phyloP scores from a whole-genome alignment of 2,797 vertebrate species.

The Podargus strigoides region DNA sequence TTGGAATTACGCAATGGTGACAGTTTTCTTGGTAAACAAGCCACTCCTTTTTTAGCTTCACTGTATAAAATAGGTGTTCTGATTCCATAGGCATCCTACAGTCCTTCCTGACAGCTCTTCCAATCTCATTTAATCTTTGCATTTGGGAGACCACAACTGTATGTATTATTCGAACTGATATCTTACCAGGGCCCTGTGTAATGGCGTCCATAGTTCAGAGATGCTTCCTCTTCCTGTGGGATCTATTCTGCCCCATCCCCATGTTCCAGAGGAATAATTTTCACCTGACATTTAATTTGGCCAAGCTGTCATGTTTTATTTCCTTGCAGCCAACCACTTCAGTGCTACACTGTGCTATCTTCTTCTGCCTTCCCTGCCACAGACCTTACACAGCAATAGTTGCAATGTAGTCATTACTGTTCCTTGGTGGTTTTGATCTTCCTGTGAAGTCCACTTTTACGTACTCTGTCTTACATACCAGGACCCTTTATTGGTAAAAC shows the following conservation, averaged over 20 bases:
- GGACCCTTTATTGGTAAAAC: not conserved
- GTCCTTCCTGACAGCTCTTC: not conserved
- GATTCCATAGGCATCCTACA: not conserved
- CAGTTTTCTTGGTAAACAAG: constrained; percentile 25
- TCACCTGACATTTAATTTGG: not conserved
- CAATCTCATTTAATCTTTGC: not conserved
- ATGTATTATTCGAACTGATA: not conserved
- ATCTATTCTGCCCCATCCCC: not conserved
- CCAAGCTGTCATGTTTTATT: not conserved
- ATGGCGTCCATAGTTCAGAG: not conserved
- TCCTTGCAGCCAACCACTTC: not conserved
- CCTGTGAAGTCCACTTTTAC: not conserved
- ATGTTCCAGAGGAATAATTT: not conserved
- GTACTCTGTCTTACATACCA: not conserved
- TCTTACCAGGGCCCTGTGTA: not conserved
- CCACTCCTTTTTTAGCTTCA: not conserved
- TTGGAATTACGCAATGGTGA: not conserved
- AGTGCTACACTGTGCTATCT: not conserved
- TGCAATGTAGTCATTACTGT: not conserved
- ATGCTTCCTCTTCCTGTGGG: not conserved
- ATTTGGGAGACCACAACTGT: not conserved
- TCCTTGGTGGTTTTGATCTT: not conserved
- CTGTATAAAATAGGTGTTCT: not conserved
- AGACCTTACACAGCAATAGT: not conserved
- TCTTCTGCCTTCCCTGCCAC: not conserved